Base-by-base conservation (phyloP, 2,113 vertebrate genomes). In the Scopus umbretta region DNA sequence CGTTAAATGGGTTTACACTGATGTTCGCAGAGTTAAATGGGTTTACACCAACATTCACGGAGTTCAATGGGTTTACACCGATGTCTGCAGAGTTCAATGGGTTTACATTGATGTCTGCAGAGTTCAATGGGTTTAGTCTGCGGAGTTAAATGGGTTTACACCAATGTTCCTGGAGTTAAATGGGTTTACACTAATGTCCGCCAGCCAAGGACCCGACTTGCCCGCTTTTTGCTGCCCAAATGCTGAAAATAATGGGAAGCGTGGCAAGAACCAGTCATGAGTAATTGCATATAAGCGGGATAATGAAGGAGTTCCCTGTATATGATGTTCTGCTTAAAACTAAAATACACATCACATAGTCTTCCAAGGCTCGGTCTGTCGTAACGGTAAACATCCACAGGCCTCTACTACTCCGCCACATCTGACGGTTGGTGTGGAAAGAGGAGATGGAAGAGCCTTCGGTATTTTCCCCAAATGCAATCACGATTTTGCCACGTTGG, bases 261-360 rank as follows among this genome's bases (percentile, higher is more conserved):
- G 0, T 10, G 42, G 67, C 67, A 80, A 70, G 84, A 74, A 45
- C 7, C 11, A 29, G 68, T 53, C 26, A 7, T 4, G 25, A 56
- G 66, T 49, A 47, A 49, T 26, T 27, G 32, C 42, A 13, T 20
- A 20, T 7, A 42, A 36, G 55, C 47, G 40, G n/a, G 13, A 12
- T 32, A 29, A 66, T 81, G 74, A 40, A 65, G 34, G 43, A 70
- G 40, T 30, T 71, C 38, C 42, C 59, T 17, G 3, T 18, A 13
- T 34, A 49, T 9, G 19, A 36, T 5, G 7, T 36, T 66, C 61
- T 52, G 29, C 59, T 70, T 38, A 52, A 90, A 85, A 43, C 63
- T 65, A 55, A 73, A 75, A 68, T 13, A 36, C 1, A 6, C 30
- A 58, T 45, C 15, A 4, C 0, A 0, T 30, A 45, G 47, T 4